Percentiles rank a stretch among this genome's conserved stretches.
Conservation (phyloP, 2,888 invertebrate species). For the Stenchaetothrips biformis region DNA sequence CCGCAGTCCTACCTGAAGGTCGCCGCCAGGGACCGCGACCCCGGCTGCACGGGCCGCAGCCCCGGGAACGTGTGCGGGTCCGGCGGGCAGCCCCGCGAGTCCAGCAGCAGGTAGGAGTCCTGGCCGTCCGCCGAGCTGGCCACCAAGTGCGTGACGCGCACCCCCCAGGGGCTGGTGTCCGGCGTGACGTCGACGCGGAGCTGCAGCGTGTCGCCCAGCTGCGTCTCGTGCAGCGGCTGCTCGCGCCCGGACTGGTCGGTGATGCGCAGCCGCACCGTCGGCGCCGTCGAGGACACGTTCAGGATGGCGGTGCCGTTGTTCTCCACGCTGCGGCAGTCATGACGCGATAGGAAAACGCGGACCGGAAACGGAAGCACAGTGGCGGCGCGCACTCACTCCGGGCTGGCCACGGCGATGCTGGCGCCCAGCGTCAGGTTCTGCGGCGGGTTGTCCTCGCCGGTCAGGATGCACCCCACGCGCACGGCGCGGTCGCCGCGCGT, state of each 20-base stretch:
- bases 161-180: constrained; percentile 25
- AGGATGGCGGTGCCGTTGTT: constrained; percentile 30
- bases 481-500: constrained; percentile 78
- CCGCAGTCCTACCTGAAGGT: constrained; percentile 37
- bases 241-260: constrained; percentile 43
- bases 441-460: constrained; percentile 41
- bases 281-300: constrained; percentile 43
- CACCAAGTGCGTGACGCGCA: constrained; percentile 71
- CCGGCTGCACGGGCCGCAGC: constrained; percentile 44
- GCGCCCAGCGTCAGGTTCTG: constrained; percentile 48
- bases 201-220: constrained; percentile 62
- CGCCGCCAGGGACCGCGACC: constrained; percentile 38
- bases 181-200: constrained; percentile 55
- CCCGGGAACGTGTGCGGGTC: constrained; percentile 60
- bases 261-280: constrained; percentile 44
- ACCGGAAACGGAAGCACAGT: not conserved
- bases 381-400: constrained; percentile 43
- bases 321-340: constrained; percentile 22
- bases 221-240: constrained; percentile 49
- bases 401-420: constrained; percentile 50
- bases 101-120: constrained; percentile 65
- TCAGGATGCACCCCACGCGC: constrained; percentile 71
- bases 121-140: constrained; percentile 72
- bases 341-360: not conserved
- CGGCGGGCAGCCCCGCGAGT: constrained; percentile 74